Evolutionary conservation across 2,888 invertebrate species (phyloP).

Genomic region (Caenorhabditis japonica): DNA sequence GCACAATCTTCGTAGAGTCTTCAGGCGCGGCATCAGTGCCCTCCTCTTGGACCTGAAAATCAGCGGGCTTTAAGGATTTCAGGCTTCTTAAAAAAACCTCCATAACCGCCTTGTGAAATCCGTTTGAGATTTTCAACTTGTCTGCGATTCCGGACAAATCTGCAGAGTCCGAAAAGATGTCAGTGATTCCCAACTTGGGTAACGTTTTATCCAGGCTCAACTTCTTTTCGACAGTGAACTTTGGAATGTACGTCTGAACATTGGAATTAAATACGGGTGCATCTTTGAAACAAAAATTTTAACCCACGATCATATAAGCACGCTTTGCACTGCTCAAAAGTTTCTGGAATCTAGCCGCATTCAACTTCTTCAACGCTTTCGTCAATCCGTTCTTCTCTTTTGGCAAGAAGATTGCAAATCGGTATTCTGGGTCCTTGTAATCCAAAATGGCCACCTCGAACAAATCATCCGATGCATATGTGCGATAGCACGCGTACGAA

Average conservation of each 20-base stretch:
- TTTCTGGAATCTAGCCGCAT: slow-evolving; percentile 16
- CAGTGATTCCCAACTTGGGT: slow-evolving; percentile 24
- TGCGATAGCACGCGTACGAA: slow-evolving; percentile 10
- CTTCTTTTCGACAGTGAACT: slow-evolving; percentile 44
- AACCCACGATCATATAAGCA: slow-evolving; percentile 11
- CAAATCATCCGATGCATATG: slow-evolving; percentile 39
- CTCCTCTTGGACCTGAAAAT: slow-evolving; percentile 63
- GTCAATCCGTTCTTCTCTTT: slow-evolving; percentile 60
- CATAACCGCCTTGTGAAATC: slow-evolving; percentile 67
- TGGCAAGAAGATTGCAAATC: slow-evolving; percentile 66
- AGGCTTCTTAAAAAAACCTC: too few relatives aligned
- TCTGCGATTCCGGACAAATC: slow-evolving; percentile 43
- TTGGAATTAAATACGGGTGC: too few relatives aligned
- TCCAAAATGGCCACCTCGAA: slow-evolving; percentile 45
- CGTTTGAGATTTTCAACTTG: slow-evolving; percentile 63
- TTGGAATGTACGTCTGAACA: slow-evolving; percentile 46
- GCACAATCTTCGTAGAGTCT: slow-evolving; percentile 49
- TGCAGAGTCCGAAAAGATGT: slow-evolving; percentile 34
- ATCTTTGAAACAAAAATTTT: background rate
- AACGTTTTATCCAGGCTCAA: slow-evolving; percentile 16
- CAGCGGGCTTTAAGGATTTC: too few relatives aligned
- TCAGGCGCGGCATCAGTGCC: slow-evolving; percentile 67
- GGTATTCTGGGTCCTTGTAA: slow-evolving; percentile 56
- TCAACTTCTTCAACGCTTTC: slow-evolving; percentile 23
- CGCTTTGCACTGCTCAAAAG: background rate